Base-by-base conservation (phyloP, 2,797 vertebrate species). In the Argentina silus region DNA sequence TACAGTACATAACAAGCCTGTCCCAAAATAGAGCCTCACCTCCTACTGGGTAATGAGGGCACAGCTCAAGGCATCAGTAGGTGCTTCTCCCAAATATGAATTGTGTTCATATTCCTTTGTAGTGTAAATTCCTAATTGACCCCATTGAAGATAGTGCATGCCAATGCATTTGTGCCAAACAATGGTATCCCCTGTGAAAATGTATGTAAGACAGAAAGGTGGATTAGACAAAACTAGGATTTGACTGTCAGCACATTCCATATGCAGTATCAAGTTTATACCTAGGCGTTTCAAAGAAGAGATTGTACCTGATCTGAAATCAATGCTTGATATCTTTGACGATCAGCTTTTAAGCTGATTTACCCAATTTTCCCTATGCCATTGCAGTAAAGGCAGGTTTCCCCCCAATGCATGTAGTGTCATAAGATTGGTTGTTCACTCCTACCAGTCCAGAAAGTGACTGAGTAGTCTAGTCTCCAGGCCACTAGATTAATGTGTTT, bases 41-140 rank as follows among this genome's bases (percentile, higher is more conserved):
- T 86, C 69, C 70, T 79, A 75, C 78, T 84, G 78, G 19, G 69
- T 86, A 85, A 87, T 81, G 72, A 84, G 83, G 81, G 75, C 51
- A 67, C 77, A 77, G 77, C 83, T 82, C 70, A 74, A 36, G 36
- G 78, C 77, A 73, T 57, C 63, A 60, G 63, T 69, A 80, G 74
- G 79, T 74, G 51, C 21, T 23, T 43, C 7, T 23, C 21, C 4
- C 59, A 80, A 78, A 78, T 71, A 77, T 70, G 6, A 77, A 80
- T 59, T 44, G 66, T 57, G 75, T 47, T 77, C 60, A 12, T 6
- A 2, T 1, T 27, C 67, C 70, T 15, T 72, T 62, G 15, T 6
- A 62, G n/a, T 51, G 63, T 17, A 45, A 50, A 5, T 44, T 76
- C 59, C 75, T 42, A 42, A 14, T 27, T 15, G 48, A 67, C 12